Percentiles rank a stretch among this genome's conserved stretches.
These are phyloP conservation scores for Stegophylla sp. DNA, from an alignment of 2,888 invertebrate species.

Conservation along the genomic window DNA sequence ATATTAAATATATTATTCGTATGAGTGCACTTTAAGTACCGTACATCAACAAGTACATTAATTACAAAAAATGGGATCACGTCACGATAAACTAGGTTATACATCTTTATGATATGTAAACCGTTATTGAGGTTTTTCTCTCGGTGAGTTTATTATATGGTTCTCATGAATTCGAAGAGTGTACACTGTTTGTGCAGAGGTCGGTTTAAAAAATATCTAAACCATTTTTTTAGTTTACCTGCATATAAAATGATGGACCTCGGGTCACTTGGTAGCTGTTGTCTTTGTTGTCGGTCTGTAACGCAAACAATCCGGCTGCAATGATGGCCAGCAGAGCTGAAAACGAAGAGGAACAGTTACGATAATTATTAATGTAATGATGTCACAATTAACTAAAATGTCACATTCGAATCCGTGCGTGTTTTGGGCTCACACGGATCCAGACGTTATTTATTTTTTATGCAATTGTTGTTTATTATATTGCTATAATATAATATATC, in stretches of 20 bases:
- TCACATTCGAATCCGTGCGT: neutral
- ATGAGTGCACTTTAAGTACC: no score
- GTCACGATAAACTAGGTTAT: neutral
- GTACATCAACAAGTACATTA: no score
- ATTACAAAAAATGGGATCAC: neutral
- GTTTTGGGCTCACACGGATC: neutral
- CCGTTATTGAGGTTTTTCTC: neutral
- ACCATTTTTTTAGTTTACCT: slow-evolving; percentile 68
- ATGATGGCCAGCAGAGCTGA: slow-evolving; percentile 81
- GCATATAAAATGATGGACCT: slow-evolving; percentile 86
- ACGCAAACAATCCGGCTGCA: slow-evolving; percentile 81
- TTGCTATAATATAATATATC: no score
- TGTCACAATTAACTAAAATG: neutral
- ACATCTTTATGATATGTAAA: neutral
- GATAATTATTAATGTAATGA: neutral
- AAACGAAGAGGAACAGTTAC: slow-evolving; percentile 63
- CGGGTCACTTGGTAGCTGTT: slow-evolving; percentile 78
- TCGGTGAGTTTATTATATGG: neutral
- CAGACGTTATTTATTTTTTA: no score
- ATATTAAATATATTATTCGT: neutral
- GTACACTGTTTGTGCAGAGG: neutral
- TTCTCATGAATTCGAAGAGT: neutral
- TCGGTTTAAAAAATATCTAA: no score
- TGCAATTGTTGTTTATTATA: no score
- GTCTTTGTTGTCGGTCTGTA: slow-evolving; percentile 81